Percentiles rank a stretch among this genome's conserved stretches.
These are phyloP conservation scores for Salticus scenicus DNA, from an alignment of 2,888 invertebrate species.

Conservation along the genomic window DNA sequence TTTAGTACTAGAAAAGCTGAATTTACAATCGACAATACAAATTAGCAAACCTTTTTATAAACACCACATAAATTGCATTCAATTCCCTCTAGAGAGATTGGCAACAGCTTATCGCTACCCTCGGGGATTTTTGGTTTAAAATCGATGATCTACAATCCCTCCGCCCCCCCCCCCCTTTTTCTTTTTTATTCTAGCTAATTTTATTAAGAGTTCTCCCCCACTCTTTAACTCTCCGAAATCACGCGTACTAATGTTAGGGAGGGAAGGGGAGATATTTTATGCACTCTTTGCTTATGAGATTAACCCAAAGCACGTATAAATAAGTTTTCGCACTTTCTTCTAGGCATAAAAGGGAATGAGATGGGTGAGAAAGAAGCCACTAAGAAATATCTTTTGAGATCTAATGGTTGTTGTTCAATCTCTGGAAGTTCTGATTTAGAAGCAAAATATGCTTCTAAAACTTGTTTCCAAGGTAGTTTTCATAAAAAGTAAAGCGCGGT, in stretches of 20 bases:
- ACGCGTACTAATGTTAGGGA: neutral
- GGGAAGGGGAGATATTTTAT: slow-evolving; percentile 13
- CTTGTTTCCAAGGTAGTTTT: neutral
- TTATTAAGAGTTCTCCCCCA: neutral
- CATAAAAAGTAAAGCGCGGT: neutral
- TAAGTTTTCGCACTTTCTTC: slow-evolving; percentile 24
- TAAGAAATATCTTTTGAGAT: slow-evolving; percentile 16
- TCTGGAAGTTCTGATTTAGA: slow-evolving; percentile 27
- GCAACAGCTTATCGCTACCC: neutral
- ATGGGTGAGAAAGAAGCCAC: neutral
- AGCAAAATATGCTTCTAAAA: slow-evolving; percentile 19
- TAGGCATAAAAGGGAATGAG: neutral
- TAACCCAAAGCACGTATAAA: slow-evolving; percentile 56
- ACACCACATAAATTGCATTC: neutral
- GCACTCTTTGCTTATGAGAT: slow-evolving; percentile 43
- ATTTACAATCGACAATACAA: neutral
- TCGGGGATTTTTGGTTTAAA: neutral
- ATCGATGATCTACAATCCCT: neutral
- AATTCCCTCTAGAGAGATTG: neutral
- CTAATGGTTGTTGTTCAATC: slow-evolving; percentile 58
- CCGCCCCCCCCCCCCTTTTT: too few species aligned
- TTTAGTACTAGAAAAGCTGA: neutral
- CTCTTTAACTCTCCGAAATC: neutral
- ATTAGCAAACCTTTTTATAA: neutral
- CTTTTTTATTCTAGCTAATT: neutral